Evolutionary conservation across 2,888 invertebrate genomes (phyloP).

Genomic region (Brachynemurus nebulosus): DNA sequence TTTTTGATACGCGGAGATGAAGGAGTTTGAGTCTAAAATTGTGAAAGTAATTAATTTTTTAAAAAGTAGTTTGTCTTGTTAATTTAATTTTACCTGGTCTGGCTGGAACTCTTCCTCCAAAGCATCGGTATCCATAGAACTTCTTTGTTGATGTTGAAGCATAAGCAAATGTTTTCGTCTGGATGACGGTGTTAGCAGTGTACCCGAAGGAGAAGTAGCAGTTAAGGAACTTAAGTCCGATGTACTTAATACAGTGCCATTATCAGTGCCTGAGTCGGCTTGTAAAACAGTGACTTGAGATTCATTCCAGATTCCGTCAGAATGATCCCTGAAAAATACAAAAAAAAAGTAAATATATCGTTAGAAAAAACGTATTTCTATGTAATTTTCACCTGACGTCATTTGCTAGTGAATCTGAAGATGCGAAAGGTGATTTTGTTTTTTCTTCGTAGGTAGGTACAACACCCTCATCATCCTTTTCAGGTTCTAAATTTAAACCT

Average conservation of each 20-base stretch:
- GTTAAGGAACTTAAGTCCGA: slow-evolving; percentile 35
- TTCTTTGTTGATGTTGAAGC: slow-evolving; percentile 72
- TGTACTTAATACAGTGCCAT: slow-evolving; percentile 42
- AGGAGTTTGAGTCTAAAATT: slow-evolving; percentile 36
- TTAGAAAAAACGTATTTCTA: no score
- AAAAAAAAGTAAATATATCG: slow-evolving; percentile 16
- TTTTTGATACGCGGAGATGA: slow-evolving; percentile 39
- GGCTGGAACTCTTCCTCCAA: slow-evolving; percentile 57
- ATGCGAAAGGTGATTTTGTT: slow-evolving; percentile 58
- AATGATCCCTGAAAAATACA: slow-evolving; percentile 50
- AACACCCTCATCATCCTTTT: slow-evolving; percentile 33
- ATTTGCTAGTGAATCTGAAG: slow-evolving; percentile 71
- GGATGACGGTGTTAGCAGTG: slow-evolving; percentile 62
- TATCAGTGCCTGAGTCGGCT: slow-evolving; percentile 52
- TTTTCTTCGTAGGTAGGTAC: slow-evolving; percentile 34
- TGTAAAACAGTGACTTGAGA: slow-evolving; percentile 74
- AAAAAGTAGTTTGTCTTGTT: neutral
- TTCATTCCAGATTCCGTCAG: slow-evolving; percentile 81
- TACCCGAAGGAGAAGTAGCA: slow-evolving; percentile 39
- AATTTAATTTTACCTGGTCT: slow-evolving; percentile 40
- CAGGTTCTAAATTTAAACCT: slow-evolving; percentile 23
- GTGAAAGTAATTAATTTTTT: neutral
- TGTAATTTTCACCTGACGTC: slow-evolving; percentile 41
- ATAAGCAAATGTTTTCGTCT: slow-evolving; percentile 61
- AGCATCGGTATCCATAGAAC: slow-evolving; percentile 73